Percentiles rank a stretch among this genome's conserved stretches.
These are phyloP conservation scores for Parnassius smintheus DNA, from an alignment of 2,888 invertebrate genomes.

Conservation along the genomic window DNA sequence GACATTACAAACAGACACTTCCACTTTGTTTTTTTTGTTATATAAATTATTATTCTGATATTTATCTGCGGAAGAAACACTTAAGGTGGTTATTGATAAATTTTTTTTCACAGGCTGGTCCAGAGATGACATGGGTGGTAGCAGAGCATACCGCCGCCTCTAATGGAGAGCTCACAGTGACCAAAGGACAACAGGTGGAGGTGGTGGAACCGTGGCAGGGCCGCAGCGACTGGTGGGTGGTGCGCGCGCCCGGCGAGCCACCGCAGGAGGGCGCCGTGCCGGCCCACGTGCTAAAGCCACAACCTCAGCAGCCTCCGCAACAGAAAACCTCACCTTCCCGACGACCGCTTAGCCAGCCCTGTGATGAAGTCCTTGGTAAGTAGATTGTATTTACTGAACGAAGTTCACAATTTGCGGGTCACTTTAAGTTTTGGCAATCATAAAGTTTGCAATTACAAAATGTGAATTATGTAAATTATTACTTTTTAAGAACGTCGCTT, in stretches of 20 bases:
- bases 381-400: conserved; percentile 35
- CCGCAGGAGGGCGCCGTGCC: conserved; percentile 91
- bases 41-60: too few relatives aligned
- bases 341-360: conserved; percentile 65
- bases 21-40: too few relatives aligned
- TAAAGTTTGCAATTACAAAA: too few relatives aligned
- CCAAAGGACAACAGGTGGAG: conserved; percentile 96
- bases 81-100: too few relatives aligned
- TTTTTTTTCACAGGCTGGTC: conserved; percentile 83
- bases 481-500: too few relatives aligned
- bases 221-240: conserved; percentile 86
- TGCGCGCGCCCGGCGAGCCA: conserved; percentile 82
- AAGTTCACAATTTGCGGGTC: not conserved
- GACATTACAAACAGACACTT: too few relatives aligned
- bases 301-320: conserved; percentile 54
- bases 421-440: not conserved
- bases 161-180: conserved; percentile 90
- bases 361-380: conserved; percentile 75
- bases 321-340: conserved; percentile 70
- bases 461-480: too few relatives aligned
- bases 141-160: conserved; percentile 91
- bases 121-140: conserved; percentile 95
- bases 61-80: too few relatives aligned
- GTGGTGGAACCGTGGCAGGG: conserved; percentile 89
- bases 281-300: conserved; percentile 84